phyloP scores from a whole-genome alignment of 2,113 vertebrate genomes.

The Xyliphius kryptos region DNA sequence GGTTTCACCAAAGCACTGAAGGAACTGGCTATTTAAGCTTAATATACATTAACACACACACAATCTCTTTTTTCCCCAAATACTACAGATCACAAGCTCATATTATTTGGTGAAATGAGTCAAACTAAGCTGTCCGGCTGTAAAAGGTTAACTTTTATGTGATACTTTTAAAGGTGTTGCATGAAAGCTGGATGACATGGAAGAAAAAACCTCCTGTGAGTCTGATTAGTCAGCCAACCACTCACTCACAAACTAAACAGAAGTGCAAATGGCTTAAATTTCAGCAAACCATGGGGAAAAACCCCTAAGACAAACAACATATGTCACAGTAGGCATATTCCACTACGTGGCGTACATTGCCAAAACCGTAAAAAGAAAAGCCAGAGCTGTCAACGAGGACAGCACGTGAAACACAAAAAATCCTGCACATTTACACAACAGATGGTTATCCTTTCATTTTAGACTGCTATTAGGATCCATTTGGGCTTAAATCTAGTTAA shows the following conservation, averaged over 20 bases:
- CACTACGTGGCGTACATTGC: slow-evolving; percentile 58
- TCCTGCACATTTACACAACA: slow-evolving; percentile 50
- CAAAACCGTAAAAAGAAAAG: slow-evolving; percentile 48
- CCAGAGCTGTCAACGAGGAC: slow-evolving; percentile 22
- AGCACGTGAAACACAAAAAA: slow-evolving; percentile 30
- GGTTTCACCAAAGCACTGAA: no score
- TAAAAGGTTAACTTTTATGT: neutral
- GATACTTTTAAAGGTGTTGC: slow-evolving; percentile 42
- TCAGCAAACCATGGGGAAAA: slow-evolving; percentile 33
- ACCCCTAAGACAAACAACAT: slow-evolving; percentile 59
- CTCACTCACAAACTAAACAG: slow-evolving; percentile 50
- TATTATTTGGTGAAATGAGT: no score
- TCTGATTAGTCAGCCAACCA: slow-evolving; percentile 50
- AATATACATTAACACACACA: no score
- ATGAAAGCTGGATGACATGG: slow-evolving; percentile 44
- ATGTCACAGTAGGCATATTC: slow-evolving; percentile 65
- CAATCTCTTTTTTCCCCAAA: no score
- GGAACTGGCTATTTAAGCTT: no score
- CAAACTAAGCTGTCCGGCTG: no score
- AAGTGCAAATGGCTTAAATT: slow-evolving; percentile 63
- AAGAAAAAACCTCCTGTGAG: slow-evolving; percentile 58
- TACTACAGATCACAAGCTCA: no score
- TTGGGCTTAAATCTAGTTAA: no score
- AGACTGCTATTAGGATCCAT: no score
- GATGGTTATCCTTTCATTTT: slow-evolving; percentile 46